Base-by-base conservation (phyloP, 2,888 invertebrate genomes). In the Alloplasta piceator region DNA sequence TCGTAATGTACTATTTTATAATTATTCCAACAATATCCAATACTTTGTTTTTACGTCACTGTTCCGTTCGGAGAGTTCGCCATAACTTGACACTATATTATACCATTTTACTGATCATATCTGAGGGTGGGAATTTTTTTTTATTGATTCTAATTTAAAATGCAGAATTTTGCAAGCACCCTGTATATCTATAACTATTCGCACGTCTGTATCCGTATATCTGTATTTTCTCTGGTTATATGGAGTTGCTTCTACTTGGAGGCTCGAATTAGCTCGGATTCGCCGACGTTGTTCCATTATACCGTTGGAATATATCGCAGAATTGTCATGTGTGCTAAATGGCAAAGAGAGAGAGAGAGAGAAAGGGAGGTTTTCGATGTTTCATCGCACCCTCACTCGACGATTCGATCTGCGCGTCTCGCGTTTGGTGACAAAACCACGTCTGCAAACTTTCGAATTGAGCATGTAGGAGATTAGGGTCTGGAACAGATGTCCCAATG, bases 361-460 rank as follows among this genome's bases (percentile, higher is more conserved):
- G 38, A 50, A 12, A 66, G 38, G 38, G 36, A 48, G 14, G 48
- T 48, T n/a, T 50, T 41, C n/a, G 67, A 52, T 52, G 52, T 50
- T 10, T 67, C 41, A 14, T 52, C 39, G 14, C 39, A 41, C 10
- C 66, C 52, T 39, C 16, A 4, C 39, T 38, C 52, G 14, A 7
- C 39, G 52, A 67, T 39, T 41, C 16, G 52, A 67, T 41, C 14
- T 41, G 39, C 16, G 41, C 43, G 14, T 10, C 16, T 6, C 6
- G 61, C 43, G 43, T 61, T 61, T 52, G 67, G 52, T 52, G 67
- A 52, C 26, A 14, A 67, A 67, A 67, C 67, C 67, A 52, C 67
- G 67, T 52, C 55, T 63, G 63, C 61, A 63, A 63, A 72, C 72
- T 72, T 72, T 72, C n/a, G 61, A 63, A 72, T 72, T 72, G 52